Evolutionary conservation across 2,797 vertebrate species (phyloP), one percentile per base, ranked within the genome.

Genomic region (Oryzias dopingdopingensis): DNA sequence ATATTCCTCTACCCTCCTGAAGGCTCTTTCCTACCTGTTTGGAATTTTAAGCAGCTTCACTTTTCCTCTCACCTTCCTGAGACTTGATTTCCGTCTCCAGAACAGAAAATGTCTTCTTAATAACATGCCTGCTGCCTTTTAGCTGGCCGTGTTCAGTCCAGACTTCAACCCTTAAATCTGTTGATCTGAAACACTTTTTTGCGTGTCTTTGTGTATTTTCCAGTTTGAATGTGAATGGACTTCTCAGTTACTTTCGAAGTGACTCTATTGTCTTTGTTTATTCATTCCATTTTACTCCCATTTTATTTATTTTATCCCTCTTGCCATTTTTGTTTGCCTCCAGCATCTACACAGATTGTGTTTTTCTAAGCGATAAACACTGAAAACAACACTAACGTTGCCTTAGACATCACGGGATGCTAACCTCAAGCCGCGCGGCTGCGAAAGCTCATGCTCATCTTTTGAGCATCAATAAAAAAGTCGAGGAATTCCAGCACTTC

Each of bases 41-140:
- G 56, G 89, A 91, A 90, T 91, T 83, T 87, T 86, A 91, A 91
- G 70, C 79, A 88, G 77, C 65, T 71, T 76, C 74, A 64, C 59
- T 46, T 62, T 74, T 81, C 65, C 62, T 78, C 81, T 85, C 79
- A 86, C 79, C 72, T 84, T 86, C 79, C 74, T 60, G 74, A 62
- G 79, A 78, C 77, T 79, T 50, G 65, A 62, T 74, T 71, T 68
- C 70, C 76, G 59, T 79, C 72, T 57, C 67, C 48, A 59, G 71
- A 76, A 81, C 61, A 64, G 64, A 50, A 56, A 56, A 49, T 48
- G 52, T 59, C 52, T 74, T 51, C 53, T 62, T 65, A 65, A 65
- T 52, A 62, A 71, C 59, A 46, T 41, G 47, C 13, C n/a, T 18
- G 49, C 18, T 18, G 51, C 10, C 3, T 37, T 12, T 37, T 13